Percentiles rank a stretch among this genome's conserved stretches.
These are phyloP conservation scores for Perdix hodgsoniae DNA, from an alignment of 2,797 vertebrate species.

Conservation along the genomic window DNA sequence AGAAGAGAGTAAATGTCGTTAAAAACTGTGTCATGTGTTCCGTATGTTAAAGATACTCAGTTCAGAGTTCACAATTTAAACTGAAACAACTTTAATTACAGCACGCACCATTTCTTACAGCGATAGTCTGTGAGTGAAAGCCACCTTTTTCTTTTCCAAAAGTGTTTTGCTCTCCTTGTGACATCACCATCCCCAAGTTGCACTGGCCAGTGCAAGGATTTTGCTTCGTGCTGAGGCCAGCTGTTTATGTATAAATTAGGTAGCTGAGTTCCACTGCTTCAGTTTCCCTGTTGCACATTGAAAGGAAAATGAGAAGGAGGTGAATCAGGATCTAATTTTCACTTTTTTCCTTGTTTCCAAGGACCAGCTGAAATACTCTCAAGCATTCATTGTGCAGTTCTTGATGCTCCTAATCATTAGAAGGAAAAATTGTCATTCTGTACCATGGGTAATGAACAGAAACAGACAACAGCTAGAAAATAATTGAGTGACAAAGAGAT, in stretches of 20 bases:
- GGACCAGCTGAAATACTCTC: neutral
- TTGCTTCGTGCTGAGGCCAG: neutral
- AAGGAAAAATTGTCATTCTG: neutral
- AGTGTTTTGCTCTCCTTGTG: neutral
- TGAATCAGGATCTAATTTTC: neutral
- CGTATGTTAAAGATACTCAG: neutral
- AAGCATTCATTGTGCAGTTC: neutral
- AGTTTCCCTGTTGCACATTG: neutral
- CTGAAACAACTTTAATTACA: neutral
- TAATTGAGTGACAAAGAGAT: neutral
- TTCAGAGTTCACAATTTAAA: neutral
- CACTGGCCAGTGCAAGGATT: neutral
- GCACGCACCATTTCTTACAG: neutral
- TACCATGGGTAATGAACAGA: neutral
- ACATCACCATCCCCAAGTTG: neutral
- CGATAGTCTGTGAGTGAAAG: neutral
- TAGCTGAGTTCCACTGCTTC: neutral
- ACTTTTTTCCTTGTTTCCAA: neutral
- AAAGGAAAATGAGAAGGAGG: neutral
- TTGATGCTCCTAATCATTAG: neutral
- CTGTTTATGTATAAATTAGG: fast-evolving
- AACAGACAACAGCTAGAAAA: neutral
- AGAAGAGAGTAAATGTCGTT: neutral
- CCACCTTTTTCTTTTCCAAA: neutral
- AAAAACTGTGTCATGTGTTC: neutral